Conservation (phyloP, 2,113 vertebrate species). For the Ophiodon elongatus region DNA sequence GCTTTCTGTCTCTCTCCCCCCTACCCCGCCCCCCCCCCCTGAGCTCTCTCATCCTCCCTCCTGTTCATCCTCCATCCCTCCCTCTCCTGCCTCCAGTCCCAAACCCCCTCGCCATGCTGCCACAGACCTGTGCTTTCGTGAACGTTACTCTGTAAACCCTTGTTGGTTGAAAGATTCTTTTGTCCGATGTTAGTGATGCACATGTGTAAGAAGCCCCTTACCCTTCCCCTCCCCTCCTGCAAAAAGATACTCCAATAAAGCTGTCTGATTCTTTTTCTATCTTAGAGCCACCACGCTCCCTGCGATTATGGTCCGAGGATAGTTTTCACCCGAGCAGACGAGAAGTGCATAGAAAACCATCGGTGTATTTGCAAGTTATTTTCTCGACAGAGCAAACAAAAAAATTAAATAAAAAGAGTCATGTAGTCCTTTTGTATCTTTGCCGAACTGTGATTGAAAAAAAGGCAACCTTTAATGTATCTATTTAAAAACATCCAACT, state of each 20-base stretch:
- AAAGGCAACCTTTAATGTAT: conserved; percentile 91
- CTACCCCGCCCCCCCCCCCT: conserved; percentile 11
- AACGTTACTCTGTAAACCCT: conserved; percentile 93
- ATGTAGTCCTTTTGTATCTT: conserved; percentile 95
- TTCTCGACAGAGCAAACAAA: conserved; percentile 88
- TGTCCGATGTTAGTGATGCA: conserved; percentile 96
- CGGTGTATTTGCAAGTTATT: conserved; percentile 97
- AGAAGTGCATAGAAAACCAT: conserved; percentile 88
- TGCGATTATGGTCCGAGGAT: conserved; percentile 71
- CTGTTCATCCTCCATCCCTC: conserved; percentile 16
- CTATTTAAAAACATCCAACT: conserved; percentile 83
- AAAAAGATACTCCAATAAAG: conserved; percentile 80
- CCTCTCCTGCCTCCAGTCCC: background rate
- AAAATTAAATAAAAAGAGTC: conserved; percentile 82
- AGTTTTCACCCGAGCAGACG: conserved; percentile 83
- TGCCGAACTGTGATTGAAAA: conserved; percentile 91
- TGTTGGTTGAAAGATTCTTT: conserved; percentile 93
- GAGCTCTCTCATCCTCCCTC: conserved; percentile 56
- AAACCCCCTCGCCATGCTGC: conserved; percentile 60
- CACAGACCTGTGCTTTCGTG: conserved; percentile 94
- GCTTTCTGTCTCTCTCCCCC: conserved; percentile 57
- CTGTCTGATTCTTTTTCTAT: conserved; percentile 83
- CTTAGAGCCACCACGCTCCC: conserved; percentile 80
- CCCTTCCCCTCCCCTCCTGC: conserved; percentile 31
- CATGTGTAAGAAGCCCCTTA: conserved; percentile 88